Evolutionary conservation across 1,140 invertebrate genomes (phyloP), one percentile per base, ranked within the genome.

Genomic region (Antheraea pernyi): DNA sequence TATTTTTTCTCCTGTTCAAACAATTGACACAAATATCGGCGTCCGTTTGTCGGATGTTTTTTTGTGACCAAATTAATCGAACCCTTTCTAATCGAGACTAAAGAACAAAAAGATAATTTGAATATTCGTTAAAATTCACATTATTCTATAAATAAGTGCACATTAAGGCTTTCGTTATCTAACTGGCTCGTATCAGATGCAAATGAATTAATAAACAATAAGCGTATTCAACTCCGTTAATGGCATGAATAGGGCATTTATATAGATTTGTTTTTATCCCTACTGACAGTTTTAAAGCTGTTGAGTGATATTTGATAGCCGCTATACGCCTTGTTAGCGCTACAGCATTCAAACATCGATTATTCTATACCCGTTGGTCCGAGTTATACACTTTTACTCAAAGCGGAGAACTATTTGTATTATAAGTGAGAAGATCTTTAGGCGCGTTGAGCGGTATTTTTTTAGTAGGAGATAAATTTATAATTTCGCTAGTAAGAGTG

Each of bases 341-440:
- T 83, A 63, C 78, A 78, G 66, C 72, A 82, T 85, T 85, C 78
- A 88, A 83, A 81, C 75, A 74, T 83, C 79, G 83, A 84, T 85
- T 85, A 84, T 70, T 70, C 22, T 39, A 39, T 64, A 39, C 18
- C 11, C 9, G 5, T 16, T n/a, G 46, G 46, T 16, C 9, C 46
- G 13, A 53, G 46, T 53, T 16, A 53, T 16, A 53, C 9, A 16
- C 46, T 53, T 53, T 16, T 53, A 13, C 4, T 30, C 22, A 30
- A 30, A 30, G 22, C 22, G 22, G 22, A 30, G 4, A 30, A 30
- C 4, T 30, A 30, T 30, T 4, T 30, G 4, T 30, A 30, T 30
- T 30, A 30, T 30, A 30, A 30, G 22, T 30, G 22, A 30, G 22
- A 30, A 1, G 4, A 30, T 30, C 4, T 30, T 30, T 30, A 2